Conservation (phyloP, 92 coral and sea anemone species). For the Porites rus region DNA sequence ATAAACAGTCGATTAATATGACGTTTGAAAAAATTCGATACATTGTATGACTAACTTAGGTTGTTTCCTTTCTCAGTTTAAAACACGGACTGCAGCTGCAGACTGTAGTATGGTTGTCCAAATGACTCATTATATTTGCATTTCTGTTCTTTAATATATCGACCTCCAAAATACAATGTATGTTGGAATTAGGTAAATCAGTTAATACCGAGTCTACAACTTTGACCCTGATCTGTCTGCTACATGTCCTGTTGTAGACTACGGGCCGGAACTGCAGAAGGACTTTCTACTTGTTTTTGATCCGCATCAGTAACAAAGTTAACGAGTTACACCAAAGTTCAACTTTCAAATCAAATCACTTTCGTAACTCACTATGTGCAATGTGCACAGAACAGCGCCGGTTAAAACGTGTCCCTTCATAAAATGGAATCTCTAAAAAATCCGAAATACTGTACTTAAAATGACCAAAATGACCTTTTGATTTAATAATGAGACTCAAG, state of each 20-base stretch:
- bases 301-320: not conserved
- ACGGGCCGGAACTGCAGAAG: not conserved
- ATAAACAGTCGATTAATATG: not conserved
- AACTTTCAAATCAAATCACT: slow-evolving; percentile 16
- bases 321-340: not conserved
- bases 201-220: too few relatives aligned
- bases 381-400: not conserved
- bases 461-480: not conserved
- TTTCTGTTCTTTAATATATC: too few relatives aligned
- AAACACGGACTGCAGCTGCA: too few relatives aligned
- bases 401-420: not conserved
- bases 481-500: not conserved
- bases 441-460: not conserved
- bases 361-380: not conserved
- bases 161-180: too few relatives aligned
- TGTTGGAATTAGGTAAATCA: too few relatives aligned
- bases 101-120: too few relatives aligned
- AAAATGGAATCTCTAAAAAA: too few relatives aligned
- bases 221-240: not conserved
- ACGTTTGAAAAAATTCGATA: not conserved
- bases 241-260: too few relatives aligned
- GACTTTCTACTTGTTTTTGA: slow-evolving; percentile 21
- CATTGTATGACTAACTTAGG: not conserved
- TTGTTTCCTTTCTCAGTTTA: too few relatives aligned
- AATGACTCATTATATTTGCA: too few relatives aligned